Conservation (phyloP, 2,113 vertebrate species). For the Haemorhous mexicanus region DNA sequence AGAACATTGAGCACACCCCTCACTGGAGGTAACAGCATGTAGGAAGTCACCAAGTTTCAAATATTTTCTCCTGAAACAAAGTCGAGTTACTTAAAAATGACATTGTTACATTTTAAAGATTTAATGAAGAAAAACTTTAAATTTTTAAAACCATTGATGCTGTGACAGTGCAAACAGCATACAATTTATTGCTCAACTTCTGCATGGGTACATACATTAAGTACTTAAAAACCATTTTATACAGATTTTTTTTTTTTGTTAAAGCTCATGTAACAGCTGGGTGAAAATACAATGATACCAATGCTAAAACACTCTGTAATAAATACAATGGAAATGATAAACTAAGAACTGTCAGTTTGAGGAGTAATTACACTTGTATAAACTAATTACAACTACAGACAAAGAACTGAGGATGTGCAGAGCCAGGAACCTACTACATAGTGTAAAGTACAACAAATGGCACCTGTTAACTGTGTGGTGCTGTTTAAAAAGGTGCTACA, state of each 20-base stretch:
- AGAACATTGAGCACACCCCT: background rate
- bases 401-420: constrained; percentile 71
- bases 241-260: constrained; percentile 81
- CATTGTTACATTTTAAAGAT: background rate
- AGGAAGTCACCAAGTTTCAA: background rate
- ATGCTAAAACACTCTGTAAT: constrained; percentile 88
- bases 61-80: background rate
- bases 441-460: constrained; percentile 61
- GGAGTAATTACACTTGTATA: constrained; percentile 72
- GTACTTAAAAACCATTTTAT: constrained; percentile 81
- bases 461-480: constrained; percentile 53
- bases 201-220: constrained; percentile 84
- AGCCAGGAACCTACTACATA: constrained; percentile 63
- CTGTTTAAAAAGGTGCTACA: constrained; percentile 62
- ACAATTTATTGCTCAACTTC: constrained; percentile 94
- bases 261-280: constrained; percentile 91
- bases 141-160: constrained; percentile 82
- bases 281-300: constrained; percentile 83
- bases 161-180: constrained; percentile 90
- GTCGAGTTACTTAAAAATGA: background rate
- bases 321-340: constrained; percentile 86
- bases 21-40: rapidly evolving
- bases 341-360: constrained; percentile 76
- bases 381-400: constrained; percentile 77
- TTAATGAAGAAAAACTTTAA: constrained; percentile 15